These are phyloP conservation scores for Tortricodes alternella DNA, from an alignment of 2,888 invertebrate species.

Conservation along the genomic window DNA sequence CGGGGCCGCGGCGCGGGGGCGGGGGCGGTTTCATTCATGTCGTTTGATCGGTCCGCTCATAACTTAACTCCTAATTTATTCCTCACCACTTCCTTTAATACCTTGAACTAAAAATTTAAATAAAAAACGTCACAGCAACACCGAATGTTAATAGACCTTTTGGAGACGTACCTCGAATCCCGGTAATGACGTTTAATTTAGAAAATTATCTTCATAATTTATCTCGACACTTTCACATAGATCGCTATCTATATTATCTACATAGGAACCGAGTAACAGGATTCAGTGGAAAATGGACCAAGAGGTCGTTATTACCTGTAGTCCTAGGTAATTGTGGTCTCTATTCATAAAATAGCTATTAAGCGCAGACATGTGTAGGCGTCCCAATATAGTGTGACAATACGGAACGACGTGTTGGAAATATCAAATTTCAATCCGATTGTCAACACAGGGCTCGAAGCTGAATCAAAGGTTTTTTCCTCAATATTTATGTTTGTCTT, in stretches of 20 bases:
- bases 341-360: constrained; percentile 69
- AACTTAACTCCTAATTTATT: constrained; percentile 82
- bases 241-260: constrained; percentile 25
- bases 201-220: constrained; percentile 48
- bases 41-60: constrained; percentile 80
- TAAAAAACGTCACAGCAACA: constrained; percentile 21
- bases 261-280: constrained; percentile 2
- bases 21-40: constrained; percentile 78
- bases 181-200: constrained; percentile 61
- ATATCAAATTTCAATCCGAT: constrained; percentile 76
- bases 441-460: constrained; percentile 63
- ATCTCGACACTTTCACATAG: constrained; percentile 36
- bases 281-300: constrained; percentile 12
- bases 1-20: constrained; percentile 46
- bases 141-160: constrained; percentile 35
- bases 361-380: constrained; percentile 50
- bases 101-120: constrained; percentile 37
- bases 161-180: constrained; percentile 58
- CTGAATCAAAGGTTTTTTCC: constrained; percentile 69
- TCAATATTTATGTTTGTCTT: constrained; percentile 78
- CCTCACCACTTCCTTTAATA: constrained; percentile 52
- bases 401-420: constrained; percentile 59
- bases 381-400: constrained; percentile 56
- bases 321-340: constrained; percentile 30
- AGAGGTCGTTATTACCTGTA: constrained; percentile 13